phyloP scores from a whole-genome alignment of 2,113 vertebrate genomes.

The Pelusios castaneus region DNA sequence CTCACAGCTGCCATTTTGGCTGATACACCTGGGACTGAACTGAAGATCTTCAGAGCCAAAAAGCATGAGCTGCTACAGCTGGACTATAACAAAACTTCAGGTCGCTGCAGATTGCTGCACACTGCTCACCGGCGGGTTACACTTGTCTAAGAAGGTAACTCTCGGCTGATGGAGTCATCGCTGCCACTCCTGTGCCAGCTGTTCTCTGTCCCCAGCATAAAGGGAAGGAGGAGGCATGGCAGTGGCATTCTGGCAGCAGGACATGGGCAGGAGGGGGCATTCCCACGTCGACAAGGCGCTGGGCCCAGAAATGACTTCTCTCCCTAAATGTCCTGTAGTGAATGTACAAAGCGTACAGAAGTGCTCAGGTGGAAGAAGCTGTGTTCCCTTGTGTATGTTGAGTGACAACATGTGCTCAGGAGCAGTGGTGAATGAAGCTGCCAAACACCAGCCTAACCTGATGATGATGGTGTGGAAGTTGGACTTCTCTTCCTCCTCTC shows the following conservation, averaged over 20 bases:
- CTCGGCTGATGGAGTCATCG: not conserved
- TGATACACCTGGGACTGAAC: not conserved
- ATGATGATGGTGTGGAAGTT: slow-evolving; percentile 71
- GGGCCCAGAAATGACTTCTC: not conserved
- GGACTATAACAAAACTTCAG: not conserved
- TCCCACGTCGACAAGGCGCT: not conserved
- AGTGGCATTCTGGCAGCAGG: not conserved
- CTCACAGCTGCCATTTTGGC: not conserved
- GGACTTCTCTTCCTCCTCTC: slow-evolving; percentile 75
- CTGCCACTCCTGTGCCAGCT: slow-evolving; percentile 39
- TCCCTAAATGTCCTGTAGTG: not conserved
- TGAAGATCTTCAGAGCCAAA: not conserved
- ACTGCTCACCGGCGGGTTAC: slow-evolving; percentile 17
- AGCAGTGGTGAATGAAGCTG: not conserved
- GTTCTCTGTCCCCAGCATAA: not conserved
- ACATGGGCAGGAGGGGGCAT: not conserved
- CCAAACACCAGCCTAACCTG: slow-evolving; percentile 74
- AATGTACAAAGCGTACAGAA: not conserved
- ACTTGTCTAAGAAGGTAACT: not conserved
- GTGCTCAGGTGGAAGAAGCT: not conserved
- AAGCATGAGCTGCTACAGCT: not conserved
- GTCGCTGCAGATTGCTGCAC: not conserved
- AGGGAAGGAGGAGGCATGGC: not conserved
- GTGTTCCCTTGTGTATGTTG: too few relatives aligned
- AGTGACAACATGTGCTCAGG: too few relatives aligned